Evolutionary conservation across 2,113 vertebrate species (phyloP), one percentile per base, ranked within the genome.

Genomic region (Regulus satrapa): DNA sequence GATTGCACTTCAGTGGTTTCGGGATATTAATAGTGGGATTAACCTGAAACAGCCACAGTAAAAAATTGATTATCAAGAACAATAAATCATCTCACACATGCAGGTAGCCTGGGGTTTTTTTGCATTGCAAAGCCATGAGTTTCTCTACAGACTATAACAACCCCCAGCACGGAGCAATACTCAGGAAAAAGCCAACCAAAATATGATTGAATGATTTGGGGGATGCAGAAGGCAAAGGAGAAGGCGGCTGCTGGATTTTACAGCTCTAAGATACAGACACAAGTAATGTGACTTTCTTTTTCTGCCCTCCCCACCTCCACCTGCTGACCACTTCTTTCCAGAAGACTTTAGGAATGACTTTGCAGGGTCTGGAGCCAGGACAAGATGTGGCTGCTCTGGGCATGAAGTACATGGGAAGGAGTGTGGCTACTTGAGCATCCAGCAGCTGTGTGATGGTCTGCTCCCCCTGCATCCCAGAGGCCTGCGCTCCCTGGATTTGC

Each of bases 1-100:
- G 72, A 92, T 34, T 31, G 31, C 69, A 76, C 83, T 76, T 76
- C 89, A 69, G 73, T 12, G 74, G 21, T 91, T 96, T 96, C 17
- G 40, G 83, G 74, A 84, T 75, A 95, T 97, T 92, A 95, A 92
- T 94, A 92, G 77, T 1, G 1, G 36, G 43, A 90, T 95, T 95
- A 96, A 85, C 87, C 85, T 38, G 67, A 68, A 94, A 69, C 82
- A 80, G 45, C 79, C 28, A 5, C 5, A 0, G 87, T 59, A 92
- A 95, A 90, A 82, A 72, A 88, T 49, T 54, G 66, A 84, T 92
- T 71, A 82, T 66, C 86, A 71, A 74, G 92, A 96, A 74, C 66
- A 95, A 97, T 95, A 90, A 81, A 90, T 91, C 80, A 75, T 69
- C 72, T 46, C 46, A 36, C 38, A 43, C 34, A 41, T 18, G 67